Conservation (phyloP, 1,140 invertebrate species). For the Coptotermes formosanus region DNA sequence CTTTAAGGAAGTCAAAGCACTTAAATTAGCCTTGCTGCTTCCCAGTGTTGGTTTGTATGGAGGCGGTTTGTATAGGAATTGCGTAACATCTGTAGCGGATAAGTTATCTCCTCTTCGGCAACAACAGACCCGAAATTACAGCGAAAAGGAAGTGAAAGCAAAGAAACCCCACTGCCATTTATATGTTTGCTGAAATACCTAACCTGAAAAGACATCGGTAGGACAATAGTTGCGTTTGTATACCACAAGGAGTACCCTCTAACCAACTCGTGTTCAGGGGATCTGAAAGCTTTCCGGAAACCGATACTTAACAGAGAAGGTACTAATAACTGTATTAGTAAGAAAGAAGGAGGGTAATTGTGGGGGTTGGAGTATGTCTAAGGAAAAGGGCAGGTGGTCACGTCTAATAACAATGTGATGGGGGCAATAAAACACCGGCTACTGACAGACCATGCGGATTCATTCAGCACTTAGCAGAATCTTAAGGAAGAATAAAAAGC, state of each 20-base stretch:
- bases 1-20: background rate
- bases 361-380: background rate
- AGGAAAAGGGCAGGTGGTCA: background rate
- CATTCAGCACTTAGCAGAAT: background rate
- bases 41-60: background rate
- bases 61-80: background rate
- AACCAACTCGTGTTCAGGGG: background rate
- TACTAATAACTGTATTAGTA: background rate
- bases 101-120: background rate
- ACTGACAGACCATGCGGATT: background rate
- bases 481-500: background rate
- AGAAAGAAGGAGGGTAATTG: background rate
- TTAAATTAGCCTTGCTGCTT: background rate
- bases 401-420: background rate
- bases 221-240: background rate
- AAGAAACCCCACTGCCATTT: background rate
- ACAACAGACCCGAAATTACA: background rate
- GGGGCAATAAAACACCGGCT: background rate
- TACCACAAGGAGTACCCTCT: background rate
- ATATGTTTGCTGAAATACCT: background rate
- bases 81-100: slow-evolving; percentile 13
- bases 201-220: background rate
- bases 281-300: background rate
- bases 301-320: background rate
- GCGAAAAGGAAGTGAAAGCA: background rate